These are phyloP conservation scores for Pterostichus madidus DNA, from an alignment of 2,888 invertebrate species.

Conservation along the genomic window DNA sequence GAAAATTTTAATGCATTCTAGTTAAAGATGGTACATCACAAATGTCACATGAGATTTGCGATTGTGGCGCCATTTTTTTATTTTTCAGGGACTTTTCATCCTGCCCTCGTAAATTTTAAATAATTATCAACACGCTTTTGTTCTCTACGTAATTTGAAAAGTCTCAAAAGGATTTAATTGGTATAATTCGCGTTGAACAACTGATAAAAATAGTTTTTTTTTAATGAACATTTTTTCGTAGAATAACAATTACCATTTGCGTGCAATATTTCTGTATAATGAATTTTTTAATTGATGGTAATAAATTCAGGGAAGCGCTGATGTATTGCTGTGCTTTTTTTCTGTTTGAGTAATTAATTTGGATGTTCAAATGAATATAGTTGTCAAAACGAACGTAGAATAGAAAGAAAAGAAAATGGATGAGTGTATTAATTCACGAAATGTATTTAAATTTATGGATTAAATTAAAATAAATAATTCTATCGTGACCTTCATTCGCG, in stretches of 20 bases:
- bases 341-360: conserved; percentile 38
- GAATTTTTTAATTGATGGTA: conserved; percentile 59
- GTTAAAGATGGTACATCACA: too few relatives aligned
- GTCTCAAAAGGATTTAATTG: conserved; percentile 23
- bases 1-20: too few relatives aligned
- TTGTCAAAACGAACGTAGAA: neutral
- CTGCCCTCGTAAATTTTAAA: too few relatives aligned
- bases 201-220: conserved; percentile 32
- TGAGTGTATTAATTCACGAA: conserved; percentile 6
- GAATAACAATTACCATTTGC: conserved; percentile 37
- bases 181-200: neutral
- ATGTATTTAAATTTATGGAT: conserved; percentile 47
- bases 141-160: too few relatives aligned
- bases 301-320: conserved; percentile 51
- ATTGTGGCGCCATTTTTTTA: too few relatives aligned
- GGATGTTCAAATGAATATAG: conserved; percentile 50
- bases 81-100: too few relatives aligned
- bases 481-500: conserved; percentile 19
- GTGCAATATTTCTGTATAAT: conserved; percentile 55
- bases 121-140: too few relatives aligned
- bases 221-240: conserved; percentile 43
- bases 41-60: too few relatives aligned
- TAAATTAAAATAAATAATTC: conserved; percentile 42
- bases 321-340: conserved; percentile 47
- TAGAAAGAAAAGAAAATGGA: conserved; percentile 34